Base-by-base conservation (phyloP, 2,797 vertebrate genomes). In the Tadarida brasiliensis region DNA sequence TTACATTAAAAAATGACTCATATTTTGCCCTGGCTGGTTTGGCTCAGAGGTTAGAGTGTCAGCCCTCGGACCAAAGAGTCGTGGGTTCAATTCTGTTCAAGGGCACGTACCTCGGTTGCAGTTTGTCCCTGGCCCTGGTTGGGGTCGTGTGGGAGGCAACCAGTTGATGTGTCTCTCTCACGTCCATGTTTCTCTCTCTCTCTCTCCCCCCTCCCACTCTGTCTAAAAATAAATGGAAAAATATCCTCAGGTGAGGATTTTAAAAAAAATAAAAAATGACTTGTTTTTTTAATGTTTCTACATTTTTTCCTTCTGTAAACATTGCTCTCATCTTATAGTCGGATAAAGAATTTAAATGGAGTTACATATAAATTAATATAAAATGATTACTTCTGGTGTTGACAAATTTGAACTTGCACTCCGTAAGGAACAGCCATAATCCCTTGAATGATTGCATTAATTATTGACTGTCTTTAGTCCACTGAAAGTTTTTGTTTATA, bases 251-350 rank as follows among this genome's bases (percentile, higher is more conserved):
- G 39, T 44, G 39, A 44, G 39, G 39, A 44, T 44, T 44, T 44
- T 5, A 44, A 44, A 44, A 44, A 5, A 44, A 44, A 44, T 44
- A 44, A 89, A 19, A 47, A 35, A 90, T 1, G 61, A 63, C 61
- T 26, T 5, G 0, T 96, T 63, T 6, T 63, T 30, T 15, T 15
- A 63, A 30, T 15, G 30, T n/a, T n/a, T 65, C 97, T 96, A 97
- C 96, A 90, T 90, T 98, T 98, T 98, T 97, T 96, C 95, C 71
- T 96, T 98, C 94, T 95, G 97, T 97, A 98, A 98, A 98, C 97
- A 98, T 97, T 97, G 98, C 98, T 98, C 95, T 96, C 95, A 98
- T 96, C 85, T 98, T 97, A 97, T 96, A 91, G 92, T 56, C 96
- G 94, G 96, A 98, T 87, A 51, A 88, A 84, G 92, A 98, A 97